A percentile compares a stretch with the other conserved stretches of the same genome.
Conservation (phyloP, 2,113 vertebrate species). For the Phrynocephalus versicolor region DNA sequence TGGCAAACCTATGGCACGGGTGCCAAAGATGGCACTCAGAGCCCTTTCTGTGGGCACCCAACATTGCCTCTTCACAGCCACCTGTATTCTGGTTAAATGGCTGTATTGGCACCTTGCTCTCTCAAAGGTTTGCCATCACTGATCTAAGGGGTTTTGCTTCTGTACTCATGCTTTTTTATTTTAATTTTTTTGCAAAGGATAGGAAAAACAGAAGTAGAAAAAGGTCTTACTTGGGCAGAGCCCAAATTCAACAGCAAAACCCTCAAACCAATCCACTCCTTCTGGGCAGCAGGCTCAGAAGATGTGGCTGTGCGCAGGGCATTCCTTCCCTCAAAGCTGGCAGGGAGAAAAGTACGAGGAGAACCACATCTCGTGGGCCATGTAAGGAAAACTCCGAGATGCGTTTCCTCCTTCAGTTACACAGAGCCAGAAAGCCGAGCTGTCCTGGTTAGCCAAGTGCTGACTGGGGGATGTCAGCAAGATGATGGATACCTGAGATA, state of each 20-base stretch:
- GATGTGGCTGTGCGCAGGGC: background rate
- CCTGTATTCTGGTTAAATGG: too few relatives aligned
- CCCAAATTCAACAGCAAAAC: too few relatives aligned
- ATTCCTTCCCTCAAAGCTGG: background rate
- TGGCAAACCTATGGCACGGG: too few relatives aligned
- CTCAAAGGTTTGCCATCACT: too few relatives aligned
- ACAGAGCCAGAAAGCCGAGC: conserved; percentile 43
- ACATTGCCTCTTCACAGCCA: too few relatives aligned
- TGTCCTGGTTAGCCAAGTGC: background rate
- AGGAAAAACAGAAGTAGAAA: too few relatives aligned
- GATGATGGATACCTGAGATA: conserved; percentile 9
- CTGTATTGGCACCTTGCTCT: too few relatives aligned
- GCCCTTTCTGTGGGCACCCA: too few relatives aligned
- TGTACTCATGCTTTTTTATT: too few relatives aligned
- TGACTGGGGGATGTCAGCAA: background rate
- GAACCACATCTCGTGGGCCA: background rate
- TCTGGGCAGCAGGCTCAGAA: background rate
- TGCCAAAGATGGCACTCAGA: too few relatives aligned
- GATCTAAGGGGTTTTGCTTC: too few relatives aligned
- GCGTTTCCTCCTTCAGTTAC: conserved; percentile 16
- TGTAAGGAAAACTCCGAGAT: background rate
- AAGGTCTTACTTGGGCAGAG: background rate
- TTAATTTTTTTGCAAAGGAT: background rate
- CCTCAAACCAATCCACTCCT: background rate
- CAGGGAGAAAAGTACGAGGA: background rate